Base-by-base conservation (phyloP, 2,888 invertebrate species). In the Anodontia alba region DNA sequence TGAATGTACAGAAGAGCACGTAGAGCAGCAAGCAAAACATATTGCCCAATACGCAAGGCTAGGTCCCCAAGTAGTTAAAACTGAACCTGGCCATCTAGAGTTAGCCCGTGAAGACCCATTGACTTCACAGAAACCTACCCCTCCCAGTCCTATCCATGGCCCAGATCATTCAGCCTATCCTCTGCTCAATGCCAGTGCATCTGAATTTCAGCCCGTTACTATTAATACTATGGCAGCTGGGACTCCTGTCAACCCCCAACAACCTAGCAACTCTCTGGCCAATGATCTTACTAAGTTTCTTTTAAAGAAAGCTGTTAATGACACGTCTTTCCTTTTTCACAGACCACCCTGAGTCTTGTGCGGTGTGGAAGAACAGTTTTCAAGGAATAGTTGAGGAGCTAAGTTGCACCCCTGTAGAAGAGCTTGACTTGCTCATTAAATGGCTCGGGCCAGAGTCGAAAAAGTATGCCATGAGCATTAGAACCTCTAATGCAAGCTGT, bases 291-390 rank as follows among this genome's bases (percentile, higher is more conserved):
- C 73, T 12, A 20, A n/a, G 7, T 78, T 71, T 49, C 67, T 78
- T 17, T 42, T 76, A n/a, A 62, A 70, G 38, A 78, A 80, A 57
- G 75, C 62, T 81, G 36, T 49, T 78, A 17, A 38, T 81, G 15
- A 67, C 81, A 5, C 57, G 76, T 0, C 54, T 81, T 29, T 49
- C 62, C 15, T 66, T 67, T 23, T 81, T 78, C 38, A 79, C 76
- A 43, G 82, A 76, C 36, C 38, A 29, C 8, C 76, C 76, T 1
- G 82, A 82, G 66, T 26, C 23, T 8, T 76, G 73, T 70, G 49
- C 51, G 5, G 29, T 31, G 0, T 82, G 78, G 73, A 82, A 76
- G 72, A 26, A 23, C 26, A 74, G 81, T 31, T 82, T 82, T 46
- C 26, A 17, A 20, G 57, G 46, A 10, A 67, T 78, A 20, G 70